Conservation (phyloP, 2,888 invertebrate species). For the Dysmachus trigonus region DNA sequence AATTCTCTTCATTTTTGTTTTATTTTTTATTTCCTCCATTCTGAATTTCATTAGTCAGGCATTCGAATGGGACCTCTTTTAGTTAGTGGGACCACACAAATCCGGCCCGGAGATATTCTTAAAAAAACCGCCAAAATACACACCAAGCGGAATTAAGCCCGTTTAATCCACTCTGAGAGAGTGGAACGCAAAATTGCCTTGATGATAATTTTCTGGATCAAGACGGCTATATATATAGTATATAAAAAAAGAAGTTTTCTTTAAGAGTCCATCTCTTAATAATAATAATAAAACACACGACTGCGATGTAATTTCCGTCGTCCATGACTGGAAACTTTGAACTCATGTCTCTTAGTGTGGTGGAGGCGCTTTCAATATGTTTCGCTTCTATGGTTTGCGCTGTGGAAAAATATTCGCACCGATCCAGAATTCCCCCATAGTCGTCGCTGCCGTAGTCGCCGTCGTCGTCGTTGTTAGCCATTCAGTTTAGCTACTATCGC, state of each 20-base stretch:
- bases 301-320: constrained; percentile 20
- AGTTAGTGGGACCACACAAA: not conserved
- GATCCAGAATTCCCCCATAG: not conserved
- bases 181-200: not conserved
- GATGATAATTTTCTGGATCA: not conserved
- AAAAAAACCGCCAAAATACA: not conserved
- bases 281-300: constrained; percentile 2
- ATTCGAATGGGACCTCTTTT: not conserved
- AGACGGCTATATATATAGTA: not conserved
- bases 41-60: not conserved
- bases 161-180: not conserved
- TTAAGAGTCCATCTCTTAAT: not conserved
- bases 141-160: not conserved
- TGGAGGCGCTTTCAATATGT: not conserved
- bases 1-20: not conserved
- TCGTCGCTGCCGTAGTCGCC: not conserved
- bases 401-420: not conserved
- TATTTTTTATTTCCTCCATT: not conserved
- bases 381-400: not conserved
- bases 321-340: constrained; percentile 17
- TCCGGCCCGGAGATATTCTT: not conserved
- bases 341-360: not conserved
- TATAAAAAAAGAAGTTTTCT: not conserved
- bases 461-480: not conserved
- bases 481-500: not conserved